Evolutionary conservation across 2,113 vertebrate genomes (phyloP), one percentile per base, ranked within the genome.

Genomic region (Cryptotis parvus): DNA sequence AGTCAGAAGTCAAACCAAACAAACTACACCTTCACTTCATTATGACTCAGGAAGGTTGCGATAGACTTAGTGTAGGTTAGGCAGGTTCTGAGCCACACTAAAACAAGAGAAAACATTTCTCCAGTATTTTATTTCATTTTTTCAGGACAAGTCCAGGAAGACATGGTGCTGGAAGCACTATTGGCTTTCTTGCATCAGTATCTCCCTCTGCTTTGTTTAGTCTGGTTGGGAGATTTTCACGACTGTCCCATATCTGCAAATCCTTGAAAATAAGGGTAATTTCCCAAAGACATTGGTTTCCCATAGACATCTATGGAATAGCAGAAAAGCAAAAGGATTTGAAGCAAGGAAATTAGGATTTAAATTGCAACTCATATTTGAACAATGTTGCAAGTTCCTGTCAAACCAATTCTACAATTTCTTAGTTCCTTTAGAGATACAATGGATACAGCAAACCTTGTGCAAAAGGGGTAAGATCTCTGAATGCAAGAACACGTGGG

Each of bases 71-170:
- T 65, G 15, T 9, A 68, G 37, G 9, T 26, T 18, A 75, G 33
- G 6, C 65, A 74, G 6, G 43, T 43, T 16, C 15, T 88, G 4
- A 85, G 70, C n/a, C 74, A 7, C 26, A 33, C 22, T 41, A 33
- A 78, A 52, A 75, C 16, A n/a, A 70, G 27, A 73, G 20, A 79
- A 87, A 73, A 16, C 3, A 55, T 39, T 80, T 75, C 43, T 92
- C 15, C 82, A 33, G 58, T 41, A 58, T 27, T 86, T 87, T 52
- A 26, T 49, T 49, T 49, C 33, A 20, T 89, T 79, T 12, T 8
- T 35, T 27, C 18, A 52, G 91, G 45, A 10, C 12, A 41, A n/a
- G 29, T 37, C 15, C 20, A 85, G 72, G n/a, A 52, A 92, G n/a
- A 24, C 52, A 81, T 6, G 55, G 22, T 4, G 3, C 9, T 73